Conservation (phyloP, 1,140 invertebrate genomes). For the Drosophila funebris region DNA sequence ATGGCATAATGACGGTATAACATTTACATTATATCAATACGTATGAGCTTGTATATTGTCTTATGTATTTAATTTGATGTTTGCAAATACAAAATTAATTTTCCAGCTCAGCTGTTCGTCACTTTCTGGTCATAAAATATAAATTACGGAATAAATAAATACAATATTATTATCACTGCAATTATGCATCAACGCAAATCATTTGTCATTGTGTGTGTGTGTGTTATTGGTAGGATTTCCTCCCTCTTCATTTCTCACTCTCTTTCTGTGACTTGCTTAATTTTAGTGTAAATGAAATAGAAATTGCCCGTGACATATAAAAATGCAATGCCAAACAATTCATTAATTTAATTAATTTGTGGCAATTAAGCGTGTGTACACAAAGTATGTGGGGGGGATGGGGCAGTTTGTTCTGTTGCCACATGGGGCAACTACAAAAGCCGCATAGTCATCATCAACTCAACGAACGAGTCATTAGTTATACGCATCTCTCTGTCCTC, state of each 20-base stretch:
- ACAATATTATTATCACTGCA: slow-evolving; percentile 34
- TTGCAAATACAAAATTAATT: slow-evolving; percentile 58
- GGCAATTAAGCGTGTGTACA: slow-evolving; percentile 64
- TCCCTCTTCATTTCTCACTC: not conserved
- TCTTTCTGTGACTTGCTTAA: slow-evolving; percentile 28
- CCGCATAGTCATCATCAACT: slow-evolving; percentile 67
- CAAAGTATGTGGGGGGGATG: slow-evolving; percentile 1
- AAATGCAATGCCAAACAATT: slow-evolving; percentile 72
- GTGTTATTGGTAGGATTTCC: not conserved
- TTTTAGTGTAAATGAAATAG: slow-evolving; percentile 56
- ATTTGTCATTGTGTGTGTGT: slow-evolving; percentile 51
- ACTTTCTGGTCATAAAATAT: slow-evolving; percentile 4
- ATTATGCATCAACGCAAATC: slow-evolving; percentile 24
- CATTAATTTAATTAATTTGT: slow-evolving; percentile 81
- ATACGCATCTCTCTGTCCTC: slow-evolving; percentile 8
- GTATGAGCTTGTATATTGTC: not conserved
- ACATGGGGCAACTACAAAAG: slow-evolving; percentile 34
- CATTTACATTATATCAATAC: not conserved
- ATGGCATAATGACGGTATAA: slow-evolving; percentile 10
- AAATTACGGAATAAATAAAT: slow-evolving; percentile 39
- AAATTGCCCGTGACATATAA: slow-evolving; percentile 28
- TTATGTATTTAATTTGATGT: slow-evolving; percentile 22
- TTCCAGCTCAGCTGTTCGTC: slow-evolving; percentile 37
- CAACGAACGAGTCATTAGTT: slow-evolving; percentile 61
- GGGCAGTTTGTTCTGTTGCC: slow-evolving; percentile 5